Evolutionary conservation across 2,888 invertebrate genomes (phyloP).

Genomic region (Eupeodes luniger): DNA sequence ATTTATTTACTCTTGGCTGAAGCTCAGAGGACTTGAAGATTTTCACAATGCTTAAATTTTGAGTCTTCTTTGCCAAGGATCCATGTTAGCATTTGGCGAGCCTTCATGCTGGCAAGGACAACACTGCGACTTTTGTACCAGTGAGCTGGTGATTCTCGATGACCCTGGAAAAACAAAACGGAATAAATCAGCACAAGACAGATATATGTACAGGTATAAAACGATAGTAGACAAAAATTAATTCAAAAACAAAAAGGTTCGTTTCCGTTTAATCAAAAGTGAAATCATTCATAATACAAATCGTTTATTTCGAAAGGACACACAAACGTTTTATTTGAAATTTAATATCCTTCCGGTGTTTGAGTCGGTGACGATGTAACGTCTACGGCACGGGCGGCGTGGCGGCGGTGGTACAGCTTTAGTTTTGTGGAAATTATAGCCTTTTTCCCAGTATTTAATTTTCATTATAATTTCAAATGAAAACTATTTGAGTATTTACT

Average conservation of each 20-base stretch:
- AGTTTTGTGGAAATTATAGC: neutral
- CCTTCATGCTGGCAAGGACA: slow-evolving; percentile 94
- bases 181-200: slow-evolving; percentile 13
- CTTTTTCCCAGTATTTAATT: neutral
- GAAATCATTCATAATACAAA: neutral
- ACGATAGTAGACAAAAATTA: neutral
- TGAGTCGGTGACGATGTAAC: neutral
- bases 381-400: neutral
- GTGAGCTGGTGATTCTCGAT: slow-evolving; percentile 87
- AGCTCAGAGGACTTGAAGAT: slow-evolving; percentile 92
- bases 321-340: slow-evolving; percentile 20
- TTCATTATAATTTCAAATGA: slow-evolving; percentile 40
- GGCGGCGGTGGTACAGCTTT: too few relatives aligned
- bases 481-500: neutral
- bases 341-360: slow-evolving; percentile 6
- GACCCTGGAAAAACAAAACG: slow-evolving; percentile 79
- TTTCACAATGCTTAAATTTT: slow-evolving; percentile 96
- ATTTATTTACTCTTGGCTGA: slow-evolving; percentile 62
- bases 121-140: slow-evolving; percentile 95
- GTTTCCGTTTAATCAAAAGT: neutral
- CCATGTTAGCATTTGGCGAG: slow-evolving; percentile 95
- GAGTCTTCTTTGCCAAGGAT: slow-evolving; percentile 95
- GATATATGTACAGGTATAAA: too few relatives aligned
- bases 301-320: neutral
- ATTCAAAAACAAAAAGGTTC: slow-evolving; percentile 6